Evolutionary conservation across 1,140 invertebrate species (phyloP).

Genomic region (Nasonia giraulti): DNA sequence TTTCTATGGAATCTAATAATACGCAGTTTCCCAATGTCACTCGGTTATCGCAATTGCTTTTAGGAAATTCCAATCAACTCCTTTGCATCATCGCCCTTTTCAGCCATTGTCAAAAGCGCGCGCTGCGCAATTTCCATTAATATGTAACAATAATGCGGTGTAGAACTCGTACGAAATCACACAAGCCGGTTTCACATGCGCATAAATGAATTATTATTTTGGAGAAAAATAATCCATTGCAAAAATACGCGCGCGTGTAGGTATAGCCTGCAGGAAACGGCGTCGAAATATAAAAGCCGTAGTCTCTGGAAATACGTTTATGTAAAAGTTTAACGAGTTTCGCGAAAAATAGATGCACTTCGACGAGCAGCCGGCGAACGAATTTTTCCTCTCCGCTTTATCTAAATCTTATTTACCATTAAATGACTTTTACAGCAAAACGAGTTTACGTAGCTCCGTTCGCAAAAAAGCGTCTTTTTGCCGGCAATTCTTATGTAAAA

Average conservation of each 20-base stretch:
- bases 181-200: background rate
- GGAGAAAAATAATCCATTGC: background rate
- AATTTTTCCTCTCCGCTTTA: background rate
- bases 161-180: background rate
- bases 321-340: background rate
- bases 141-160: background rate
- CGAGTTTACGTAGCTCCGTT: background rate
- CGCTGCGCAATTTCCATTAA: slow-evolving; percentile 11
- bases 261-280: background rate
- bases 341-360: background rate
- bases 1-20: slow-evolving; percentile 23
- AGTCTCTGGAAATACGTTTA: background rate
- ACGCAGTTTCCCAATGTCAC: slow-evolving; percentile 15
- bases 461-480: background rate
- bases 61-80: slow-evolving; percentile 19
- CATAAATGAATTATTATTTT: background rate
- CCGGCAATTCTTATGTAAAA: background rate
- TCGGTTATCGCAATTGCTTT: slow-evolving; percentile 25
- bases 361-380: background rate
- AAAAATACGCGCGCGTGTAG: background rate
- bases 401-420: slow-evolving; percentile 2
- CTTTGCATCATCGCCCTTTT: slow-evolving; percentile 15
- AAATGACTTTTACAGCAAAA: background rate
- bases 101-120: slow-evolving; percentile 8
- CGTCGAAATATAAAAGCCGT: background rate